Evolutionary conservation across 92 coral and sea anemone genomes (phyloP).

Genomic region (Epizoanthus fatuus): DNA sequence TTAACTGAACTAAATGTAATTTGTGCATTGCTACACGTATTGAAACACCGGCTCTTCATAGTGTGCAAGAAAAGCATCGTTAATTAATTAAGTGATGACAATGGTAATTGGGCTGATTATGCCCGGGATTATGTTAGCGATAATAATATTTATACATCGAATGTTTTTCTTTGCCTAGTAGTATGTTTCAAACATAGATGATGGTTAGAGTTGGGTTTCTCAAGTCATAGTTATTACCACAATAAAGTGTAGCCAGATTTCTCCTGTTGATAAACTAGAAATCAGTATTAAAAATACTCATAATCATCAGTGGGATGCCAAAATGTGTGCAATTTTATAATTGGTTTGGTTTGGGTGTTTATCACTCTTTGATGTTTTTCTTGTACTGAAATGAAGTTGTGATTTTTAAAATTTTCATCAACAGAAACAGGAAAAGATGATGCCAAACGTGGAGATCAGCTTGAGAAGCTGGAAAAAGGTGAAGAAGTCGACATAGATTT

Average conservation of each 20-base stretch:
- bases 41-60: neutral
- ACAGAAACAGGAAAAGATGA: constrained; percentile 95
- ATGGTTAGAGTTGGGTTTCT: too few species aligned
- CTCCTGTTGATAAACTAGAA: too few species aligned
- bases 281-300: too few species aligned
- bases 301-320: too few species aligned
- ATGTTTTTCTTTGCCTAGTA: neutral
- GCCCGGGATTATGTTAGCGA: too few species aligned
- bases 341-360: too few species aligned
- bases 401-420: neutral
- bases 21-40: neutral
- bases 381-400: too few species aligned
- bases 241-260: too few species aligned
- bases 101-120: constrained; percentile 4
- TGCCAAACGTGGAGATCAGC: constrained; percentile 87
- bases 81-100: constrained; percentile 23
- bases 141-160: neutral
- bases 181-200: neutral
- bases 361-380: too few species aligned
- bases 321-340: too few species aligned
- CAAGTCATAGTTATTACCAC: too few species aligned
- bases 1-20: neutral
- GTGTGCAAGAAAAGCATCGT: neutral
- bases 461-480: constrained; percentile 86
- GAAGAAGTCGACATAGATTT: constrained; percentile 89